Evolutionary conservation across 1,140 invertebrate genomes (phyloP), one percentile per base, ranked within the genome.

Genomic region (Rhopalosiphum maidis): DNA sequence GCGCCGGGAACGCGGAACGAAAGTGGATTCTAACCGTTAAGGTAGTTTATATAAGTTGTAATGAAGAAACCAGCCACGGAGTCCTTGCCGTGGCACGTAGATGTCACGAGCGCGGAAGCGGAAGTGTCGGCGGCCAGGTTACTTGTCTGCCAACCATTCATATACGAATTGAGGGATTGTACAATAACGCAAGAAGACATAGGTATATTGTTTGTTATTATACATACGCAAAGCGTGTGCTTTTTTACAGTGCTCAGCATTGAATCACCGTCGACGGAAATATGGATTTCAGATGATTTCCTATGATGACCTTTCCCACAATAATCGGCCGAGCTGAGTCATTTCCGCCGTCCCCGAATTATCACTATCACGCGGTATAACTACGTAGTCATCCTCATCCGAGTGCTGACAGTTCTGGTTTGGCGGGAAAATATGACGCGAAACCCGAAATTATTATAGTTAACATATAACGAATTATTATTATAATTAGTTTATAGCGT

Each of bases 21-120:
- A 89, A 54, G 7, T 48, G 18, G 46, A 35, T 87, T 46, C 25
- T 43, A 15, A 0, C 30, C 9, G 15, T 77, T n/a, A 5, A 30
- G 87, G 7, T 15, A 9, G 1, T 22, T 21, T 54, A 88, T 35
- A 51, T 51, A 51, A 21, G 46, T 18, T 21, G 23, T 18, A 15
- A 25, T 22, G 46, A 37, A 55, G 37, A 55, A 55, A 89, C 87
- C 35, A 6, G 18, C 46, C 21, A 21, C 86, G 35, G 6, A 35
- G 87, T 89, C 87, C 87, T 89, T 87, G 43, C 6, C 46, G 23
- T 23, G 23, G 30, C 18, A 6, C 25, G 22, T 1, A 30, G 48
- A 54, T 88, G 41, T 87, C 86, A 37, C 87, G 87, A 55, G 51
- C 87, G 35, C 87, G 87, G 87, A 89, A 89, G 87, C 48, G 87